These are phyloP conservation scores for Monopis laevigella DNA, from an alignment of 2,888 invertebrate species.

Conservation along the genomic window DNA sequence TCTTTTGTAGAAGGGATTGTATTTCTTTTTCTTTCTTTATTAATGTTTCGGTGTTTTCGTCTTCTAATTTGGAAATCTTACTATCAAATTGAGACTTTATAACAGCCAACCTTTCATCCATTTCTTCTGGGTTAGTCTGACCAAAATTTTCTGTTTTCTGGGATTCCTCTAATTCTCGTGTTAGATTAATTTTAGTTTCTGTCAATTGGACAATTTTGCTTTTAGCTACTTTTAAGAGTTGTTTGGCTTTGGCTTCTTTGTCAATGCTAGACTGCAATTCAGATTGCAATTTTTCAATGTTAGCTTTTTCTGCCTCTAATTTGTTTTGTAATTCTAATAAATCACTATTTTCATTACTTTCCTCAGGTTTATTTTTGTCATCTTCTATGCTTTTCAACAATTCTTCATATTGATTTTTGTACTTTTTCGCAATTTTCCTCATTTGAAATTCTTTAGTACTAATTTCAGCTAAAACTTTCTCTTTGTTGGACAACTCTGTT, in stretches of 20 bases:
- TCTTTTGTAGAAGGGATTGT: conserved; percentile 76
- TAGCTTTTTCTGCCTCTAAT: conserved; percentile 57
- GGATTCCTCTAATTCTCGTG: conserved; percentile 66
- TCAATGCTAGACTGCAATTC: conserved; percentile 70
- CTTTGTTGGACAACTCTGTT: conserved; percentile 74
- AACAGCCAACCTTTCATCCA: conserved; percentile 66
- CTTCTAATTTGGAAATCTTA: conserved; percentile 74
- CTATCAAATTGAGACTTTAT: conserved; percentile 77
- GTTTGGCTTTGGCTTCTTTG: conserved; percentile 73
- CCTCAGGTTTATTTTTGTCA: conserved; percentile 64
- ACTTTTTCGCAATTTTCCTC: conserved; percentile 91
- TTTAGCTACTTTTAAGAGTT: conserved; percentile 77
- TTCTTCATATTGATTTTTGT: conserved; percentile 77
- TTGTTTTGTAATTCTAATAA: conserved; percentile 49
- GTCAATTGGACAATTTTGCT: conserved; percentile 77
- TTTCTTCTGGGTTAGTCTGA: conserved; percentile 45
- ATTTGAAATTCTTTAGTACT: conserved; percentile 77
- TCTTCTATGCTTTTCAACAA: background rate
- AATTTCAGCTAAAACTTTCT: conserved; percentile 72
- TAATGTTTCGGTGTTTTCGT: conserved; percentile 73
- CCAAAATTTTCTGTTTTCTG: conserved; percentile 61
- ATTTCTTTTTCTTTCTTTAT: conserved; percentile 71
- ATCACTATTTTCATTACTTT: conserved; percentile 52
- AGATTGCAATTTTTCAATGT: conserved; percentile 72
- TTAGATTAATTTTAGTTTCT: conserved; percentile 72